Evolutionary conservation across 2,113 vertebrate genomes (phyloP).

Genomic region (Equus quagga): DNA sequence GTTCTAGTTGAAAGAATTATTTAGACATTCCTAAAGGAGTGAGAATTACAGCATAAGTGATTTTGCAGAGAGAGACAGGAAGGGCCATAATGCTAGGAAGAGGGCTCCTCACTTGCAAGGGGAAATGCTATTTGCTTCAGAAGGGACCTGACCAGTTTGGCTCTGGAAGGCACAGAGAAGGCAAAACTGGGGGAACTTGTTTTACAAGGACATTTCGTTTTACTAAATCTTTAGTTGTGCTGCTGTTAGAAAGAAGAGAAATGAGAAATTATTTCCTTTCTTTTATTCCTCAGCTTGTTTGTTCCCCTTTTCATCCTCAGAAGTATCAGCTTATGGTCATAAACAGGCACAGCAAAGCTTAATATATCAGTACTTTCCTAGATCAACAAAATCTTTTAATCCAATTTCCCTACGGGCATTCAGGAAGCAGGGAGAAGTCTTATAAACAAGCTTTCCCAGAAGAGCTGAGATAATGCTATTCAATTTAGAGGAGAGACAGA

Average conservation of each 20-base stretch:
- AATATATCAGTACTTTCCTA: slow-evolving; percentile 47
- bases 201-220: neutral
- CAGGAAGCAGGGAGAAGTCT: neutral
- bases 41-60: slow-evolving; percentile 30
- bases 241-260: slow-evolving; percentile 6
- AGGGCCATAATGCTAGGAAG: neutral
- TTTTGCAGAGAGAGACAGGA: slow-evolving; percentile 38
- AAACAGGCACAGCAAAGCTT: slow-evolving; percentile 31
- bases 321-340: neutral
- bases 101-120: neutral
- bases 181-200: neutral
- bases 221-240: neutral
- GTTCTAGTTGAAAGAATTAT: slow-evolving; percentile 44
- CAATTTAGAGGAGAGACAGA: neutral
- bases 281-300: neutral
- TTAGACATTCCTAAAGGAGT: slow-evolving; percentile 48
- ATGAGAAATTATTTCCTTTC: neutral
- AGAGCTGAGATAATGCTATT: neutral
- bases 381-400: slow-evolving; percentile 64
- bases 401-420: slow-evolving; percentile 37
- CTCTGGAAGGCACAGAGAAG: neutral
- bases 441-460: slow-evolving; percentile 25
- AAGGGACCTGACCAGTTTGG: neutral
- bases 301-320: neutral
- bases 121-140: slow-evolving; percentile 29